Evolutionary conservation across 2,113 vertebrate genomes (phyloP).

Genomic region (Ursus arctos): DNA sequence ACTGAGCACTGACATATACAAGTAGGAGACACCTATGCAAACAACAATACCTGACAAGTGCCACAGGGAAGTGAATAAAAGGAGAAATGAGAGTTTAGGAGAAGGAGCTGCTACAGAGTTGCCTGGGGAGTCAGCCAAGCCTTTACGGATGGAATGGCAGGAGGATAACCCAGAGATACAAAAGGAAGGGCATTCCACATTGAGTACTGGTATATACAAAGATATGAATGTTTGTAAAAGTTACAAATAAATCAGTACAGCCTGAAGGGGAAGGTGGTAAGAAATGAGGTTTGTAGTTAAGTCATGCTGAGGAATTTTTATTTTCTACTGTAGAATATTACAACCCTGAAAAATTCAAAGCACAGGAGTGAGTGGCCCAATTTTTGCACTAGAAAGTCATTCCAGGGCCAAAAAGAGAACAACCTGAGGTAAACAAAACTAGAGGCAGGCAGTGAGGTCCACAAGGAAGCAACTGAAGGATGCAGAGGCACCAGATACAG

Average conservation of each 20-base stretch:
- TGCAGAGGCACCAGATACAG: background rate
- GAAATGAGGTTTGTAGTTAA: conserved; percentile 46
- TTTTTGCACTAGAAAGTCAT: conserved; percentile 25
- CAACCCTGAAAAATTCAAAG: conserved; percentile 54
- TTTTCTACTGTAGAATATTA: conserved; percentile 20
- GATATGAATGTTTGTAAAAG: background rate
- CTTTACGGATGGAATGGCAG: background rate
- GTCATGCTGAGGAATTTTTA: conserved; percentile 36
- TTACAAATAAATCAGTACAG: conserved; percentile 42
- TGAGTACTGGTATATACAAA: background rate
- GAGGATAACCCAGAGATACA: background rate
- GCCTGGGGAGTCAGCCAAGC: background rate
- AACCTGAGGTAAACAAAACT: background rate
- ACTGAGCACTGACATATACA: background rate
- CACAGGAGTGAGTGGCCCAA: background rate
- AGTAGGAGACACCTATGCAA: background rate
- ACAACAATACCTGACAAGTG: conserved; percentile 2
- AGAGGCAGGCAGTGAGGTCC: background rate
- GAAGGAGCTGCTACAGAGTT: background rate
- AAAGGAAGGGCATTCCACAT: background rate
- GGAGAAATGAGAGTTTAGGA: background rate
- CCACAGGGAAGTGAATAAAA: conserved; percentile 18
- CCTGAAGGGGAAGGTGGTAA: background rate
- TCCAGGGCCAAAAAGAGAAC: background rate
- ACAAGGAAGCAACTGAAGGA: background rate